These are phyloP conservation scores for Alces alces DNA, from an alignment of 2,113 vertebrate species.

Conservation along the genomic window DNA sequence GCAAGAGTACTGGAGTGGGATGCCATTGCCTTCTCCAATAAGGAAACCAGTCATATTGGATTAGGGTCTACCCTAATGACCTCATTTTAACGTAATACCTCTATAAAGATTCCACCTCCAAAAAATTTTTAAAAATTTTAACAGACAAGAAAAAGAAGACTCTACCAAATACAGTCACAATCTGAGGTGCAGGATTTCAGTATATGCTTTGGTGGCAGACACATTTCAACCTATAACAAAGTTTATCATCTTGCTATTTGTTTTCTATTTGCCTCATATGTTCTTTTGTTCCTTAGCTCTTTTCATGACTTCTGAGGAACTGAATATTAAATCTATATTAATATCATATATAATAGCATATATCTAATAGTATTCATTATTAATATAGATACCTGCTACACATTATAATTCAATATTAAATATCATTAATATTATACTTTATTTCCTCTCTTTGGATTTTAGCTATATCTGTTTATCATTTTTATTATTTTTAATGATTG, in stretches of 20 bases:
- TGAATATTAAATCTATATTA: neutral
- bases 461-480: neutral
- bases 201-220: neutral
- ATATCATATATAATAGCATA: neutral
- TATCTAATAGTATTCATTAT: neutral
- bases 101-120: neutral
- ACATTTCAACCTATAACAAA: neutral
- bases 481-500: neutral
- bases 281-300: neutral
- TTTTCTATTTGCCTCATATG: neutral
- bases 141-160: neutral
- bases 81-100: neutral
- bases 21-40: too few relatives aligned
- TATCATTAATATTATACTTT: neutral
- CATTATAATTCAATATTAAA: neutral
- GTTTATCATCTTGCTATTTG: neutral
- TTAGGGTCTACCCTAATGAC: neutral
- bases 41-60: neutral
- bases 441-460: neutral
- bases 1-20: too few relatives aligned
- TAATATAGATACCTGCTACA: neutral
- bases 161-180: neutral
- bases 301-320: neutral
- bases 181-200: neutral
- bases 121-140: neutral